phyloP scores from a whole-genome alignment of 1,140 invertebrate genomes.

The Cotesia glomerata region DNA sequence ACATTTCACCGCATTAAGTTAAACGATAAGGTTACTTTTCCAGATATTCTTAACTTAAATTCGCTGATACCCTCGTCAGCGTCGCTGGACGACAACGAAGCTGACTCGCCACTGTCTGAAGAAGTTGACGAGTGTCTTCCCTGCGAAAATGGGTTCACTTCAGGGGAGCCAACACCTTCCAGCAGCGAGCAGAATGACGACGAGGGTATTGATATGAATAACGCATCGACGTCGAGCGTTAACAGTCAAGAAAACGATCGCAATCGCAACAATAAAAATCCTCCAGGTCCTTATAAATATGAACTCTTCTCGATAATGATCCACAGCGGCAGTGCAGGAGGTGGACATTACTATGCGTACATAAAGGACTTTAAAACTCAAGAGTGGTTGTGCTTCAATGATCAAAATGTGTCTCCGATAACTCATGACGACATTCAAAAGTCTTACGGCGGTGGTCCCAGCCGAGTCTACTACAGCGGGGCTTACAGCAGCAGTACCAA shows the following conservation, averaged over 20 bases:
- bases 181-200: conserved; percentile 60
- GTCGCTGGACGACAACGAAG: background rate
- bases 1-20: conserved; percentile 88
- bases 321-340: conserved; percentile 89
- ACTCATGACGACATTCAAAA: conserved; percentile 83
- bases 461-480: conserved; percentile 75
- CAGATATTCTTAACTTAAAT: conserved; percentile 82
- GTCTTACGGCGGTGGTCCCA: conserved; percentile 80
- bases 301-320: conserved; percentile 94
- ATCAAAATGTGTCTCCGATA: conserved; percentile 75
- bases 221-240: conserved; percentile 46
- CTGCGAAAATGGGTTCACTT: conserved; percentile 52
- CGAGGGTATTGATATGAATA: conserved; percentile 71
- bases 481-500: conserved; percentile 85
- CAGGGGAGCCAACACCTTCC: conserved; percentile 45
- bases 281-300: conserved; percentile 79
- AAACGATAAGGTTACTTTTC: conserved; percentile 90
- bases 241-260: conserved; percentile 64
- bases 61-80: conserved; percentile 63
- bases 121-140: conserved; percentile 69
- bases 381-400: conserved; percentile 86
- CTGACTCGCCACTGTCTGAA: conserved; percentile 45
- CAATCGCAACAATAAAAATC: conserved; percentile 55
- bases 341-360: conserved; percentile 94
- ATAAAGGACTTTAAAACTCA: conserved; percentile 84